Base-by-base conservation (phyloP, 2,888 invertebrate species). In the Aphodius granarius region DNA sequence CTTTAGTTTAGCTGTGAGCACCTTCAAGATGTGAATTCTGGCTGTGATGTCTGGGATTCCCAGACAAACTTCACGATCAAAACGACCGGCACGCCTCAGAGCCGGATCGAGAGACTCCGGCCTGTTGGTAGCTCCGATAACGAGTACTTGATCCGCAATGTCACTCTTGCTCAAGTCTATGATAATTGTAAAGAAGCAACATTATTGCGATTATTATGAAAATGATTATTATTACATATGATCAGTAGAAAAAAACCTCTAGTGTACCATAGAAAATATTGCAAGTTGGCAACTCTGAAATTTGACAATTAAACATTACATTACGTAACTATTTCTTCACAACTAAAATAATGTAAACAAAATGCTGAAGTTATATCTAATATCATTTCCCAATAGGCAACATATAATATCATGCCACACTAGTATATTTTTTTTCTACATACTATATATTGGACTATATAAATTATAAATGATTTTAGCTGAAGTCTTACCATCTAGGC, bases 51-150 rank as follows among this genome's bases (percentile, higher is more conserved):
- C 94, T 0, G 99, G 99, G 81, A 99, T 98, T 71, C 98, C 98
- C 73, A 99, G 89, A 70, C 94, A 92, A 66, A 99, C 95, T 89
- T 99, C 98, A 81, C 95, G 92, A 88, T 97, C 98, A 83, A 99
- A 97, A 63, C 98, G 91, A 0, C 97, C 98, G 5, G 97, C 95
- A 80, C 97, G 90, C 80, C 99, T 91, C 75, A 99, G 88, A 6
- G 97, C 96, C 20, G 97, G 96, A 87, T 99, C 99, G 71, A 99
- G 89, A 0, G 94, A 90, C 86, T 99, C 98, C 0, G 97, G 95
- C 76, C 96, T 91, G 86, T 96, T 98, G 62, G 99, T 98, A 0
- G 99, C 97, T n/a, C 97, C 99, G 82, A 99, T 92, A 16, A 99
- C 93, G 77, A 98, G 86, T 0, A 97, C 92, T 78, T 91, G 89